Evolutionary conservation across 2,888 invertebrate genomes (phyloP).

Genomic region (Ganaspis brasiliensis): DNA sequence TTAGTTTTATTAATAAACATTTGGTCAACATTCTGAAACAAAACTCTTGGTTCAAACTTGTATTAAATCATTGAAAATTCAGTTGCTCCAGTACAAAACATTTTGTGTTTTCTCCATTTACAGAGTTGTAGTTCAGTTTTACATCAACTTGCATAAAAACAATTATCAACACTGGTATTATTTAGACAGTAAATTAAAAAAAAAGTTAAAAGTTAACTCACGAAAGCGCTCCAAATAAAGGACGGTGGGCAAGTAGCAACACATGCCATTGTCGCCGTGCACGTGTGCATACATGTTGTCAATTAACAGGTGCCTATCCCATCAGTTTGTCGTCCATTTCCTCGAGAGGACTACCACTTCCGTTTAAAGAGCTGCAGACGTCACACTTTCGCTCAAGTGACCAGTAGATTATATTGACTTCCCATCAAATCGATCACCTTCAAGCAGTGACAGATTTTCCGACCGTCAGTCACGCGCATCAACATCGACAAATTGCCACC

Average conservation of each 20-base stretch:
- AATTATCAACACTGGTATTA: too few species aligned
- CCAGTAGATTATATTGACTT: conserved; percentile 18
- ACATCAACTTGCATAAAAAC: not conserved
- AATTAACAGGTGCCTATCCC: conserved; percentile 58
- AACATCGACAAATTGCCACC: conserved; percentile 13
- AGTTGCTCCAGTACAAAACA: too few species aligned
- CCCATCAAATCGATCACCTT: conserved; percentile 22
- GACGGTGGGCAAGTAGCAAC: conserved; percentile 77
- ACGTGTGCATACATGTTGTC: conserved; percentile 76
- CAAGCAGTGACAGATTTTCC: not conserved
- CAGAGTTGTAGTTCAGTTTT: too few species aligned
- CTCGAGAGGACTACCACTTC: conserved; percentile 23
- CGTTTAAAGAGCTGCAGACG: conserved; percentile 46
- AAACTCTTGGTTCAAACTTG: too few species aligned
- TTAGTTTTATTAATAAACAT: too few species aligned
- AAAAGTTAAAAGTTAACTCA: conserved; percentile 72
- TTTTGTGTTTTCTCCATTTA: too few species aligned
- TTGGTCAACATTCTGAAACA: too few species aligned
- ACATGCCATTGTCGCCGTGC: conserved; percentile 78
- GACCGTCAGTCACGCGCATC: conserved; percentile 3
- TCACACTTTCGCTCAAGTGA: conserved; percentile 53
- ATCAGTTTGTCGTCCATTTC: not conserved
- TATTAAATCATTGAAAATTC: too few species aligned
- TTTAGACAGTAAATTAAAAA: too few species aligned
- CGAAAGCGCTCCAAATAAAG: conserved; percentile 77